Conservation (phyloP, 2,888 invertebrate species). For the Diplolepis rosae region DNA sequence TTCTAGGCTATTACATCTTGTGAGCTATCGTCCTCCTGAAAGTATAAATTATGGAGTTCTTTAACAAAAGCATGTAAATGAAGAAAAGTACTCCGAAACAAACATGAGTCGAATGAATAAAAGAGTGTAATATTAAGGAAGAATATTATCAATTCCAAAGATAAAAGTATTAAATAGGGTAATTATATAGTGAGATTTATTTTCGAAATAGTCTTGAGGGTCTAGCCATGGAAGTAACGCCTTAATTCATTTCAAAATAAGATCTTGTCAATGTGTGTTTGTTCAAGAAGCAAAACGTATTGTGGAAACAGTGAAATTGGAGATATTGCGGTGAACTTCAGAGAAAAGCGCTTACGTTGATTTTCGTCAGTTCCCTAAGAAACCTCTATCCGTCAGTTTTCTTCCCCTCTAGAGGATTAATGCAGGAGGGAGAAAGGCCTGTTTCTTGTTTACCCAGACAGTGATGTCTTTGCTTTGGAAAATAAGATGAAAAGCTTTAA, state of each 20-base stretch:
- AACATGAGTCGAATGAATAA: no score
- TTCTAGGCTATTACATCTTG: no score
- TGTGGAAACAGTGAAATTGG: conserved; percentile 55
- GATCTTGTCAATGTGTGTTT: neutral
- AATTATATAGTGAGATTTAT: no score
- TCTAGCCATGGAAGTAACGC: neutral
- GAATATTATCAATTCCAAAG: no score
- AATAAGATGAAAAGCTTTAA: neutral
- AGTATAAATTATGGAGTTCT: no score
- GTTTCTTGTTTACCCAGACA: neutral
- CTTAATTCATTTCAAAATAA: neutral
- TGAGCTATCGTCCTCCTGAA: no score
- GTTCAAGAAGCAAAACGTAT: neutral
- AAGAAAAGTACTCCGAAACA: no score
- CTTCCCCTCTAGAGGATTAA: neutral
- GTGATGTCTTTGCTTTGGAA: neutral
- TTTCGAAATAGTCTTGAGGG: no score
- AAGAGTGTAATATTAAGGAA: no score
- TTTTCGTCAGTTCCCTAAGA: neutral
- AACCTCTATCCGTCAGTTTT: neutral
- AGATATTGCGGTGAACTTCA: conserved; percentile 47
- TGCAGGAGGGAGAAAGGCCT: neutral
- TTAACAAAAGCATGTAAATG: no score
- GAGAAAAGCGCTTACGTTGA: conserved; percentile 40
- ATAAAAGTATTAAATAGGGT: no score